Conservation (phyloP, 2,888 invertebrate genomes). For the Meta bourneti region DNA sequence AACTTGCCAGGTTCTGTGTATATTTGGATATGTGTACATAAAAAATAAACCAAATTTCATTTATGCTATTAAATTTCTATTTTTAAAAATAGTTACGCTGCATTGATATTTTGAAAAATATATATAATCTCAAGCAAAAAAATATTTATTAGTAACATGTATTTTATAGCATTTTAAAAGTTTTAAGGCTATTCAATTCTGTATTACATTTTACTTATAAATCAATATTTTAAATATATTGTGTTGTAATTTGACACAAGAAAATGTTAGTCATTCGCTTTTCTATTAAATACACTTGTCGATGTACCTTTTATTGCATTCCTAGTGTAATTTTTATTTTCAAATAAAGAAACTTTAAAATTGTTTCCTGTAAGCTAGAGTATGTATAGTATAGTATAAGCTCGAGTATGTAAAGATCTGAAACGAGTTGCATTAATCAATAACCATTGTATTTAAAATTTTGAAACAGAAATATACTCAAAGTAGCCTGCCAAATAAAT, state of each 20-base stretch:
- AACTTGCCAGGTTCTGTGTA: background rate
- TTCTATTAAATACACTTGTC: background rate
- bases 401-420: background rate
- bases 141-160: no score
- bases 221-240: no score
- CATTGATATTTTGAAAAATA: background rate
- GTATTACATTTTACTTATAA: no score
- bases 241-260: no score
- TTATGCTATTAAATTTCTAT: background rate
- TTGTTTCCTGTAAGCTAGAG: background rate
- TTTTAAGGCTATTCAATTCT: no score
- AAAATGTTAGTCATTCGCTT: background rate
- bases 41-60: no score
- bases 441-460: no score
- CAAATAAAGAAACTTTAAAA: background rate
- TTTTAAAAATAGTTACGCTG: background rate
- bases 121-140: constrained; percentile 2
- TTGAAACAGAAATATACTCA: no score
- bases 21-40: background rate
- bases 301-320: background rate
- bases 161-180: no score
- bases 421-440: no score
- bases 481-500: no score
- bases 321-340: background rate
- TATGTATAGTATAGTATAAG: no score